These are phyloP conservation scores for Automeris io DNA, from an alignment of 2,888 invertebrate species.

Conservation along the genomic window DNA sequence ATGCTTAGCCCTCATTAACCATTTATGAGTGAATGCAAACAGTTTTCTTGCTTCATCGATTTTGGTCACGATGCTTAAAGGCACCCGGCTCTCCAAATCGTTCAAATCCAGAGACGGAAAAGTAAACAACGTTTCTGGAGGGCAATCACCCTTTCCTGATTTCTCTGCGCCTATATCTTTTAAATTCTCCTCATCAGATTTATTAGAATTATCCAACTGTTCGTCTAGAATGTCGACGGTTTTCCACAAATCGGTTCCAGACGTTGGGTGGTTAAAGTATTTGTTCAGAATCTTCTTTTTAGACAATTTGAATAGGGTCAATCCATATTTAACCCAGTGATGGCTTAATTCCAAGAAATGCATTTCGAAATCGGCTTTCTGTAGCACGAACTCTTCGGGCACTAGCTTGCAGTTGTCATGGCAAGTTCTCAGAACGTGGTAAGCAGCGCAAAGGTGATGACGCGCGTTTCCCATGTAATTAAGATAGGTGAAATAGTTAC, in stretches of 20 bases:
- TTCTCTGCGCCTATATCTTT: slow-evolving; percentile 55
- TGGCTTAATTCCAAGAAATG: slow-evolving; percentile 72
- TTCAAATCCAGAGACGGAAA: slow-evolving; percentile 55
- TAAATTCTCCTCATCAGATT: slow-evolving; percentile 45
- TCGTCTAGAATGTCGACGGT: slow-evolving; percentile 45
- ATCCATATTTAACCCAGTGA: slow-evolving; percentile 79
- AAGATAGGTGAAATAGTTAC: slow-evolving; percentile 67
- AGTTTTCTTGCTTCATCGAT: slow-evolving; percentile 70
- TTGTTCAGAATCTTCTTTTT: slow-evolving; percentile 62
- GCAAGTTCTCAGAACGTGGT: slow-evolving; percentile 72
- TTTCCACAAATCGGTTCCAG: slow-evolving; percentile 53
- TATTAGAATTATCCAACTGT: slow-evolving; percentile 24
- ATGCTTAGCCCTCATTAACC: slow-evolving; percentile 76
- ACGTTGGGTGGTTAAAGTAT: slow-evolving; percentile 50
- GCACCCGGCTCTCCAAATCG: slow-evolving; percentile 52
- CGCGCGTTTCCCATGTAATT: slow-evolving; percentile 68
- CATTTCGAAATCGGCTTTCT: slow-evolving; percentile 59
- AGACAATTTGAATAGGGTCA: slow-evolving; percentile 75
- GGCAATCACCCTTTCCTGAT: slow-evolving; percentile 45
- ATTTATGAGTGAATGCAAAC: slow-evolving; percentile 75
- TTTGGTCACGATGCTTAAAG: slow-evolving; percentile 36
- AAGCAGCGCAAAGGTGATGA: slow-evolving; percentile 81
- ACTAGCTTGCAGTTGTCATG: slow-evolving; percentile 70
- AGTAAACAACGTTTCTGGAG: slow-evolving; percentile 36
- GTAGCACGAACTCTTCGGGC: slow-evolving; percentile 57